These are phyloP conservation scores for Promerops cafer DNA, from an alignment of 2,113 vertebrate species.

Conservation along the genomic window DNA sequence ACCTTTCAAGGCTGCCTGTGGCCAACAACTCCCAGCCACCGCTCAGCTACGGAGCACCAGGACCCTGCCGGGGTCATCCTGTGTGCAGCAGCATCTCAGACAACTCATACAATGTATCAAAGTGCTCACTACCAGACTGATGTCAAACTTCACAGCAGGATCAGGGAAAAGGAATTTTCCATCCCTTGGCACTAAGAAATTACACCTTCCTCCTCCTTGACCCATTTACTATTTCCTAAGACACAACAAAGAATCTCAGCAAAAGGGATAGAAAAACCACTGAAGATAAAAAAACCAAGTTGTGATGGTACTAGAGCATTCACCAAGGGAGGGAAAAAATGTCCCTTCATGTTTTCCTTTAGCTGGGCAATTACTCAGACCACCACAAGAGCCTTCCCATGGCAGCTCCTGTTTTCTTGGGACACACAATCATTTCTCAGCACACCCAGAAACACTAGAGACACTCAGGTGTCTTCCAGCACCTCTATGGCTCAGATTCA, in stretches of 20 bases:
- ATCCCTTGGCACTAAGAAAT: background rate
- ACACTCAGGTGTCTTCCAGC: background rate
- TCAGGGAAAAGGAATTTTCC: background rate
- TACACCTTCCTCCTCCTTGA: background rate
- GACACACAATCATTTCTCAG: background rate
- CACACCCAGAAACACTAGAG: background rate
- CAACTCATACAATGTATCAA: accelerated
- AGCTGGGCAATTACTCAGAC: background rate
- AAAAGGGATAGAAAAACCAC: background rate
- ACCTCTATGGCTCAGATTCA: accelerated
- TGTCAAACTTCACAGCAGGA: background rate
- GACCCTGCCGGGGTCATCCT: background rate
- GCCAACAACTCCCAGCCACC: background rate
- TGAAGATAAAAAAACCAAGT: background rate
- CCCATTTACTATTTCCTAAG: background rate
- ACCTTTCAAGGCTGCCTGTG: no score
- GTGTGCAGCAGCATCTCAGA: background rate
- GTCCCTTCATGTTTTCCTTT: accelerated
- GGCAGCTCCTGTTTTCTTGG: background rate
- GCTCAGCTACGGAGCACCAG: background rate
- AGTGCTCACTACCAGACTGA: background rate
- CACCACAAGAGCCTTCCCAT: accelerated
- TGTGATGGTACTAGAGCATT: background rate
- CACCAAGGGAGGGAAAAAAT: background rate
- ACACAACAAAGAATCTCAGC: background rate